Base-by-base conservation (phyloP, 2,797 vertebrate species). In the Acanthopagrus latus region DNA sequence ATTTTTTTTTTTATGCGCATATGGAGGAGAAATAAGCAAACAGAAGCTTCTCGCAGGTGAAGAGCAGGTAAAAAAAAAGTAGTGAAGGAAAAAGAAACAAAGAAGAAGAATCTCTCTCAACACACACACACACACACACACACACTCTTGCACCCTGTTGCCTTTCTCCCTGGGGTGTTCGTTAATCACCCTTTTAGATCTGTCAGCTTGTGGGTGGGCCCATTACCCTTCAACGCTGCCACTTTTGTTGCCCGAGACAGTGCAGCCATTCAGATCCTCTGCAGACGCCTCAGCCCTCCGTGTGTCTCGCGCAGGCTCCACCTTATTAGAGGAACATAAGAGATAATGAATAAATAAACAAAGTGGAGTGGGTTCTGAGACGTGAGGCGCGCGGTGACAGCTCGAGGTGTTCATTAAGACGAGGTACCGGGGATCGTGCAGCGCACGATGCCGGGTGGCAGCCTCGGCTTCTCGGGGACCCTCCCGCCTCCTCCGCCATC, bases 141-240 rank as follows among this genome's bases (percentile, higher is more conserved):
- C 29, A 43, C 20, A 2, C 10, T 16, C 58, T 38, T 74, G 0
- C 79, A 78, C 82, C 91, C 83, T 16, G 66, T 52, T 60, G 86
- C 62, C 63, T 70, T 64, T 79, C 85, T 87, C 86, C 82, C 81
- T 7, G 0, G 90, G 89, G 86, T 67, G 86, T 91, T 87, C 77
- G 90, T 93, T 93, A 93, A 94, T 94, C 91, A 93, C 84, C 89
- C 89, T 87, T 91, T 90, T 81, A 93, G 86, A 91, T 89, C 84
- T 85, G 85, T 90, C 90, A 87, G 89, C 73, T 84, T 23, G 90
- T 91, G 91, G 92, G 92, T 88, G 92, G 92, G 86, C 89, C 88
- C 70, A 88, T 92, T 92, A 92, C 88, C 90, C 89, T 92, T 91
- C 88, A 86, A 75, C 33, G 78, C 68, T 8, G 29, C 48, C 52